Percentiles rank a stretch among this genome's conserved stretches.
Evolutionary conservation across 2,113 vertebrate genomes (phyloP).

Genomic region (Equus przewalskii): DNA sequence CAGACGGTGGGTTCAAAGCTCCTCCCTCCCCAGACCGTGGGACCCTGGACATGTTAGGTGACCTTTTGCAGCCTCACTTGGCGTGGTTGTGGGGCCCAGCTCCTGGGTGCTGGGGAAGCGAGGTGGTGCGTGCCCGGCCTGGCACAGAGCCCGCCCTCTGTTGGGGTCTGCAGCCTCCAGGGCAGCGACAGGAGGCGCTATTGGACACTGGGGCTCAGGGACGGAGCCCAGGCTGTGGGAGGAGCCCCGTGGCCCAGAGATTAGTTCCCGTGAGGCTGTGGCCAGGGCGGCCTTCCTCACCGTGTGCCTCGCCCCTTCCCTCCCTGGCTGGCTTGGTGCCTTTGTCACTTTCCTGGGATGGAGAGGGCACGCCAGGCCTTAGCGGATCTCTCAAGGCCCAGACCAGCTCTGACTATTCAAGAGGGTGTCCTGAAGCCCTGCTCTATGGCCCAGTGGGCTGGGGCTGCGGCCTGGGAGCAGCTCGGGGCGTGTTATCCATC

Average conservation of each 20-base stretch:
- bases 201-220: not conserved
- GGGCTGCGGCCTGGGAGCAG: not conserved
- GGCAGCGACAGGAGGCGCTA: fast-evolving
- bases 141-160: fast-evolving
- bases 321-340: fast-evolving
- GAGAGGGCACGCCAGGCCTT: fast-evolving
- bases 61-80: fast-evolving
- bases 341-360: not conserved
- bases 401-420: fast-evolving
- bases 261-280: not conserved
- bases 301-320: too few species aligned
- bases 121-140: fast-evolving
- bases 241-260: fast-evolving
- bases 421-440: fast-evolving
- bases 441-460: fast-evolving
- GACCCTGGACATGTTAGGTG: not conserved
- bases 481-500: fast-evolving
- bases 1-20: not conserved
- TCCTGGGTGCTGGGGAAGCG: fast-evolving
- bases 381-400: not conserved
- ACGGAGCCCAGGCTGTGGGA: too few species aligned
- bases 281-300: fast-evolving
- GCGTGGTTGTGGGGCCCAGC: too few species aligned
- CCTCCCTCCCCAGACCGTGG: fast-evolving
- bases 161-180: too few species aligned